phyloP scores from a whole-genome alignment of 2,888 invertebrate species.

The Octonoba sinensis region DNA sequence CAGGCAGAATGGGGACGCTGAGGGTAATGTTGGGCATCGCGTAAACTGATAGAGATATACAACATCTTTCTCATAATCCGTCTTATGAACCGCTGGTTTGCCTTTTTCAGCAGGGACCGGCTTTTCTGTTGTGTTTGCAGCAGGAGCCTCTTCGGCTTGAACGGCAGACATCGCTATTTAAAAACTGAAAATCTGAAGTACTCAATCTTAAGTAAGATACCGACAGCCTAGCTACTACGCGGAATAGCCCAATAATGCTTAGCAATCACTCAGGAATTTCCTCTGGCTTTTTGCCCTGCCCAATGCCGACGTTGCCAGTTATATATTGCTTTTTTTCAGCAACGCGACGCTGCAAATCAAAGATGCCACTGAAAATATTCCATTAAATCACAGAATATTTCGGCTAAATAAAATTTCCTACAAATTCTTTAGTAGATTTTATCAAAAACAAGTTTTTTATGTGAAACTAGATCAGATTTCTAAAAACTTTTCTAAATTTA shows the following conservation, averaged over 20 bases:
- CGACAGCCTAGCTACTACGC: not conserved
- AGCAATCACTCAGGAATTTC: conserved; percentile 29
- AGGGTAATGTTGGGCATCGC: conserved; percentile 89
- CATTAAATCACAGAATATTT: too few species aligned
- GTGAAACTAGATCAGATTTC: too few species aligned
- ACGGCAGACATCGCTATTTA: conserved; percentile 39
- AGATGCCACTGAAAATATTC: not conserved
- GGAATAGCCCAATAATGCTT: conserved; percentile 21
- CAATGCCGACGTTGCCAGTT: conserved; percentile 48
- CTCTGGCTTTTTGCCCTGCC: conserved; percentile 50
- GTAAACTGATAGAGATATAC: conserved; percentile 95
- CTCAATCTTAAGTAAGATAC: not conserved
- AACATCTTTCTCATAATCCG: conserved; percentile 90
- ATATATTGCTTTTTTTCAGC: not conserved
- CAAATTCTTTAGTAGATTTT: too few species aligned
- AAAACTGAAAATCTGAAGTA: not conserved
- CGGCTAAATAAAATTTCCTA: too few species aligned
- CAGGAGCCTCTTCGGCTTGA: conserved; percentile 55
- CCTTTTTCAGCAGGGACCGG: conserved; percentile 35
- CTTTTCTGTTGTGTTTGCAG: conserved; percentile 34
- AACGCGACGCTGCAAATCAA: not conserved
- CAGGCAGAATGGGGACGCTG: conserved; percentile 91
- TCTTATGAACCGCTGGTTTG: conserved; percentile 82
- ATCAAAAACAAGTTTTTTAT: too few species aligned
- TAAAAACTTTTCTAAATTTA: not conserved